phyloP scores from a whole-genome alignment of 2,113 vertebrate genomes.

The Chionomys nivalis region DNA sequence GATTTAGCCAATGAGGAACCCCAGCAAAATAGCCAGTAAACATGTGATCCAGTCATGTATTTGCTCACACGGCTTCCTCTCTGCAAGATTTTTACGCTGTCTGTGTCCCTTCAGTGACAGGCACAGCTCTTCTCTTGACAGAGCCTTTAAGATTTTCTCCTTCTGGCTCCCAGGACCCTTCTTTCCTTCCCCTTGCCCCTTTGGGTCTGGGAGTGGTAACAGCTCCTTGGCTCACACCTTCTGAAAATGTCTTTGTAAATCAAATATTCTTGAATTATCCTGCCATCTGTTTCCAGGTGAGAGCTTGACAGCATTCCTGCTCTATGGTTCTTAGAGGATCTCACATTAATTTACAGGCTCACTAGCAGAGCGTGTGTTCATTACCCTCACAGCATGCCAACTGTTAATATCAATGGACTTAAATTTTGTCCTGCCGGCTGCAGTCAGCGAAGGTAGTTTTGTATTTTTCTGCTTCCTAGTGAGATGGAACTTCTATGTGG shows the following conservation, averaged over 20 bases:
- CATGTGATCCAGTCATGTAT: not conserved
- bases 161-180: not conserved
- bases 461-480: not conserved
- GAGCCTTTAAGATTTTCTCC: not conserved
- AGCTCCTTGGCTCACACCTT: slow-evolving; percentile 44
- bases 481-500: slow-evolving; percentile 2
- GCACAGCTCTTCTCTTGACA: not conserved
- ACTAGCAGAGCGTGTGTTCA: not conserved
- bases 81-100: not conserved
- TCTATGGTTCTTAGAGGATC: not conserved
- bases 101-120: not conserved
- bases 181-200: not conserved
- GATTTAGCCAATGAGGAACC: not conserved
- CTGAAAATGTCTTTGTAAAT: slow-evolving; percentile 48
- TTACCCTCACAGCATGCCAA: not conserved
- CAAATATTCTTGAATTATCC: slow-evolving; percentile 42
- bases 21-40: not conserved
- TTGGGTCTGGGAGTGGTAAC: not conserved
- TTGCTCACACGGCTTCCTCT: not conserved
- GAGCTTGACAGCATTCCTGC: not conserved
- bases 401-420: slow-evolving; percentile 6
- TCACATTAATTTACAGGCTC: slow-evolving; percentile 5
- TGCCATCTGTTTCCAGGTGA: slow-evolving; percentile 49
- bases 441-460: not conserved
- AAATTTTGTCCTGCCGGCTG: not conserved